Evolutionary conservation across 2,797 vertebrate species (phyloP).

Genomic region (Urosaurus nigricauda): DNA sequence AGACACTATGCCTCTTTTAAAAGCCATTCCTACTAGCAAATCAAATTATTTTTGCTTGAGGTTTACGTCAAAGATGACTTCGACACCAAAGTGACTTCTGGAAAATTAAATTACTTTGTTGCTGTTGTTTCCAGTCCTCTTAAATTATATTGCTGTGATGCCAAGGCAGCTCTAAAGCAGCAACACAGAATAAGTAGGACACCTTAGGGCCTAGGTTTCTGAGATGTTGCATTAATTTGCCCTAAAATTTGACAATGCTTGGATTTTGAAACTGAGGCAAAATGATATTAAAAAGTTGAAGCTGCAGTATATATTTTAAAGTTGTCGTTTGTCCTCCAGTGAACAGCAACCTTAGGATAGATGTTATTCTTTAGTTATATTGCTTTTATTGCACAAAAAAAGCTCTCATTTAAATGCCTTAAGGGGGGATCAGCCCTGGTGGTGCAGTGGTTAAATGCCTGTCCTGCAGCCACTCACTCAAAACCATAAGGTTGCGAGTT

Average conservation of each 20-base stretch:
- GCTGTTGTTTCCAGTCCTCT: conserved; percentile 30
- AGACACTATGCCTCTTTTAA: conserved; percentile 34
- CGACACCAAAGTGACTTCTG: conserved; percentile 45
- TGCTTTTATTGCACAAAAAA: conserved; percentile 18
- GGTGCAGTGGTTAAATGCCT: too few relatives aligned
- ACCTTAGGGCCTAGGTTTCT: conserved; percentile 34
- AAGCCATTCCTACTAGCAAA: conserved; percentile 55
- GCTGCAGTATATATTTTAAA: conserved; percentile 21
- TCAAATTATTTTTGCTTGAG: conserved; percentile 58
- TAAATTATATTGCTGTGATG: conserved; percentile 22
- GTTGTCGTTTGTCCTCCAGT: conserved; percentile 14
- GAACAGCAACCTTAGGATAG: neutral
- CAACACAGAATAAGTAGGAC: neutral
- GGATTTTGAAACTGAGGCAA: conserved; percentile 26
- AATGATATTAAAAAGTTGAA: neutral
- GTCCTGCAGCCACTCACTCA: too few relatives aligned
- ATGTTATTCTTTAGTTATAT: conserved; percentile 24
- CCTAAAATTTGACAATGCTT: neutral
- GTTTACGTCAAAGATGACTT: conserved; percentile 61
- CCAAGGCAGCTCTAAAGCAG: conserved; percentile 28
- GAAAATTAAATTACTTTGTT: conserved; percentile 37
- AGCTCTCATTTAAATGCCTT: conserved; percentile 14
- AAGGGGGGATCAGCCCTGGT: too few relatives aligned
- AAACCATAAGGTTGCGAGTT: too few relatives aligned
- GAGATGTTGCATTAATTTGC: conserved; percentile 24